Base-by-base conservation (phyloP, 2,113 vertebrate genomes). In the Prochilodus magdalenae region DNA sequence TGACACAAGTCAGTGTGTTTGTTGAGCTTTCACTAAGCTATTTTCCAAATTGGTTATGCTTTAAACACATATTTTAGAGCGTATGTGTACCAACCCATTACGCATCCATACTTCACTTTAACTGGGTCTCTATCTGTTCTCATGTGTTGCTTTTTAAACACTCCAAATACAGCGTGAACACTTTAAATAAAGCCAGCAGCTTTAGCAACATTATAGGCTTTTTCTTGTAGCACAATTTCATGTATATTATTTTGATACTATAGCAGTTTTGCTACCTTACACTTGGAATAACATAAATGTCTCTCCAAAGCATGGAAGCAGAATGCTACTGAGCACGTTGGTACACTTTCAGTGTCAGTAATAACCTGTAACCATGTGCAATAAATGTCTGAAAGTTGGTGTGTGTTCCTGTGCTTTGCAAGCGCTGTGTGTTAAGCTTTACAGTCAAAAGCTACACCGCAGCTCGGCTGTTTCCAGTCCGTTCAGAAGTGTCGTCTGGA, bases 101-200 rank as follows among this genome's bases (percentile, higher is more conserved):
- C 60, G 12, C 40, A 74, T 26, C n/a, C 63, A 73, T 59, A 72
- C n/a, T 76, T 44, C 26, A 63, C 65, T 40, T 4, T 16, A 53
- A 6, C 29, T 40, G 33, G 53, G 14, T 36, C 40, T 44, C 40
- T 44, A 4, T 77, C 44, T 53, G 20, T 27, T 55, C 22, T 66
- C 69, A 24, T 76, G 81, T 66, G 20, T 73, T 12, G 16, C 77
- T 47, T 40, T 76, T 77, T 36, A 62, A 80, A 77, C 85, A 83
- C 77, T 86, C 77, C 77, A 77, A 29, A 81, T 72, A 44, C 63
- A 75, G 60, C 65, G 55, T 69, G 33, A 66, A 70, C 30, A 72
- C 27, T 62, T 44, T 10, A 86, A 86, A 83, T 80, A 86, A 86
- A 59, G 36, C 62, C 80, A 59, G 16, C 51, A 49, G 62, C 59